Evolutionary conservation across 2,888 invertebrate species (phyloP).

Genomic region (Lobophora halterata): DNA sequence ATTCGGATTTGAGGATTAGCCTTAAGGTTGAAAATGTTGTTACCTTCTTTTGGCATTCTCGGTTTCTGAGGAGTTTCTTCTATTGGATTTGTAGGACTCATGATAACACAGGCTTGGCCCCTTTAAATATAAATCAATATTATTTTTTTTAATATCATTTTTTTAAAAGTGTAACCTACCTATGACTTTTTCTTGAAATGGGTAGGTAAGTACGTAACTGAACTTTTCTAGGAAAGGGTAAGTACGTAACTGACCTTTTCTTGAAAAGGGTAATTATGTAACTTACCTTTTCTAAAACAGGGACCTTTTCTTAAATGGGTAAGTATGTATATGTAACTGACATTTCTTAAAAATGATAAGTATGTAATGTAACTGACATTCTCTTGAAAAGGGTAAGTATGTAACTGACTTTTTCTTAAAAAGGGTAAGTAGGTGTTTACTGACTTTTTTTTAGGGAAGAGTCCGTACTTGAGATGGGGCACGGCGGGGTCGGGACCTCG

Average conservation of each 20-base stretch:
- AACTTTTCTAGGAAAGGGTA: no score
- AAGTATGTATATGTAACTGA: no score
- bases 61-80: neutral
- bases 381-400: no score
- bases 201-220: no score
- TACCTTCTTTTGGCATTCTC: slow-evolving; percentile 4
- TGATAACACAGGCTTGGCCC: slow-evolving; percentile 1
- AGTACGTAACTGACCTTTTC: no score
- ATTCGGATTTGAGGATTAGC: neutral
- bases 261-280: no score
- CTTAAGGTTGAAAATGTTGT: neutral
- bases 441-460: slow-evolving; percentile 31
- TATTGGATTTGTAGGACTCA: neutral
- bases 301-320: no score
- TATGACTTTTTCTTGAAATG: neutral
- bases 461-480: slow-evolving; percentile 45
- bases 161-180: neutral
- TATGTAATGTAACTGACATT: no score
- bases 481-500: slow-evolving; percentile 31
- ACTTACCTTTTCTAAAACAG: no score
- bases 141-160: neutral
- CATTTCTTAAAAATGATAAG: no score
- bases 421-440: no score
- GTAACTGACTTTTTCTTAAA: no score
- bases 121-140: neutral